A percentile compares a stretch with the other conserved stretches of the same genome.
phyloP scores from a whole-genome alignment of 1,140 invertebrate species.

The Cotesia chilonis region DNA sequence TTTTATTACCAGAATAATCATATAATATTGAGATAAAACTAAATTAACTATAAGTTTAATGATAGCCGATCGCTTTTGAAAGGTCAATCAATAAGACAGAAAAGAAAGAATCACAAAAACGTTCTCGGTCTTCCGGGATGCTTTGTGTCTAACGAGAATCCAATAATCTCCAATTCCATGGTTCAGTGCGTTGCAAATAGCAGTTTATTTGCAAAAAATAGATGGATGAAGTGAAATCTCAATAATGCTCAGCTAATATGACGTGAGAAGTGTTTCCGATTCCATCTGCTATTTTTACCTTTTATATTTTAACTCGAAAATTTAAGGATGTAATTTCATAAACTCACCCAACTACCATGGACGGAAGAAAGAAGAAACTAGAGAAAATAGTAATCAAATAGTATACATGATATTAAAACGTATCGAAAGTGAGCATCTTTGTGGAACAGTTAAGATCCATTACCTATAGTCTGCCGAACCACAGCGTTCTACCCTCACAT shows the following conservation, averaged over 20 bases:
- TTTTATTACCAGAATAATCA: no score
- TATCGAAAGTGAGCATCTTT: no score
- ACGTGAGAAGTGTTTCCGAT: background rate
- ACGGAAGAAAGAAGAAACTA: no score
- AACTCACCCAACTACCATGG: no score
- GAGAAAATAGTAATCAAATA: no score
- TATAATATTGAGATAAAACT: no score
- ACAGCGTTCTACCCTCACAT: background rate
- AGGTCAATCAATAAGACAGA: conserved; percentile 3
- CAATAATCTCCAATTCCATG: conserved; percentile 58
- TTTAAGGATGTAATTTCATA: no score
- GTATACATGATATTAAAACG: no score
- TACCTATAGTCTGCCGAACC: background rate
- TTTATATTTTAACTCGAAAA: no score
- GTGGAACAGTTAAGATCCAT: no score
- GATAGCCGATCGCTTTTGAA: background rate
- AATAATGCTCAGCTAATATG: conserved; percentile 20
- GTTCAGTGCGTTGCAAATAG: conserved; percentile 53
- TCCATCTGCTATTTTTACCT: no score
- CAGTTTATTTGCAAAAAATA: conserved; percentile 53
- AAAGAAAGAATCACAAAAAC: background rate
- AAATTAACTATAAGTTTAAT: no score
- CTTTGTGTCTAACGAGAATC: conserved; percentile 54
- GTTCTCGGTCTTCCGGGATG: background rate
- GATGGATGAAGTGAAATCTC: conserved; percentile 3